phyloP scores from a whole-genome alignment of 64 coral and sea anemone genomes.

The Astreopora myriophthalma region DNA sequence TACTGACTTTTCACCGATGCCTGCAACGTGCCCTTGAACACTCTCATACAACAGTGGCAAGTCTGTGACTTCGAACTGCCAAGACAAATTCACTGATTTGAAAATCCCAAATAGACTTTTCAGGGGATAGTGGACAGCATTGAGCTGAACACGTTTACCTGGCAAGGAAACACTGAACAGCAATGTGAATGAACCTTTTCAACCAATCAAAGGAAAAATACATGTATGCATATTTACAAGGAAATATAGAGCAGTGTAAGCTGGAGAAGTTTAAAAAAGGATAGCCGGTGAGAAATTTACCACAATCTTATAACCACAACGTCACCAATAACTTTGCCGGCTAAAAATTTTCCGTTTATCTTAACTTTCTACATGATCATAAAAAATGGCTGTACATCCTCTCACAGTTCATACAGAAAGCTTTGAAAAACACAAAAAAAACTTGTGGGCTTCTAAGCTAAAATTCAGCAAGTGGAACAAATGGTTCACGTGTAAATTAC shows the following conservation, averaged over 20 bases:
- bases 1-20: no score
- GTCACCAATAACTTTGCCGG: not conserved
- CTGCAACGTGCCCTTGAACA: no score
- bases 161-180: not conserved
- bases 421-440: not conserved
- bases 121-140: no score
- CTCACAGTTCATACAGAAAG: not conserved
- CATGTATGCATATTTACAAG: no score
- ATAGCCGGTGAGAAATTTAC: no score
- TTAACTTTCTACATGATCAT: not conserved
- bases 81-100: no score
- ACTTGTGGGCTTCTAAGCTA: no score
- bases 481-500: no score
- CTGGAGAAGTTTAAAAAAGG: no score
- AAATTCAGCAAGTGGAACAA: not conserved
- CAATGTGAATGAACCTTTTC: not conserved
- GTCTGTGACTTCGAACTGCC: no score
- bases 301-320: not conserved
- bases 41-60: no score
- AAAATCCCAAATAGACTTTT: no score
- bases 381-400: not conserved
- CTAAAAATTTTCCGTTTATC: constrained; percentile 8
- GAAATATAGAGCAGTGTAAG: not conserved
- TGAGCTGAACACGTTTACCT: not conserved
- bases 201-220: not conserved